Evolutionary conservation across 2,113 vertebrate species (phyloP).

Genomic region (Gavia stellata): DNA sequence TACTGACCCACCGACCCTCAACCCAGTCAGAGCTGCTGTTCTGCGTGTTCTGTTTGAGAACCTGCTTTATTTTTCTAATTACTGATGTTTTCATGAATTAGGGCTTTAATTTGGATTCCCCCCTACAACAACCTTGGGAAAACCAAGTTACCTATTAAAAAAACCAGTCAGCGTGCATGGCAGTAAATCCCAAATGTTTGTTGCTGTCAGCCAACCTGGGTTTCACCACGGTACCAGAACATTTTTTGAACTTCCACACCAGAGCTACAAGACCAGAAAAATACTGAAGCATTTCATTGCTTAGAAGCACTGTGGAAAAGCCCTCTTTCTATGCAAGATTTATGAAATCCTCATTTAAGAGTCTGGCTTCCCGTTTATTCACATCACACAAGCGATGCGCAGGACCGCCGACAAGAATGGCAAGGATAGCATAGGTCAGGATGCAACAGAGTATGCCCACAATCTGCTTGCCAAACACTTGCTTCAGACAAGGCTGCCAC

Average conservation of each 20-base stretch:
- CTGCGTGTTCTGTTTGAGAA: background rate
- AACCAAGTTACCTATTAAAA: background rate
- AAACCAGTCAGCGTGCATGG: background rate
- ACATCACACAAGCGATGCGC: background rate
- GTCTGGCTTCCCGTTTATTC: background rate
- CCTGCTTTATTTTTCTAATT: rapidly evolving
- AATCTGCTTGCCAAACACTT: background rate
- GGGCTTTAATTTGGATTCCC: background rate
- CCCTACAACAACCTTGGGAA: background rate
- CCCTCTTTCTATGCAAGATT: background rate
- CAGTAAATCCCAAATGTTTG: background rate
- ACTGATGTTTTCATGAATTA: background rate
- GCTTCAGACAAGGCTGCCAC: background rate
- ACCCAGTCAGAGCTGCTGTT: background rate
- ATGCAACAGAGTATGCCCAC: background rate
- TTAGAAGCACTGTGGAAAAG: background rate
- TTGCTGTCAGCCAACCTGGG: background rate
- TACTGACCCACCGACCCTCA: background rate
- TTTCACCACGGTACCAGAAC: background rate
- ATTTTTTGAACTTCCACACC: background rate
- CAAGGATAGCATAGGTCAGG: background rate
- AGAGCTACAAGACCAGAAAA: background rate
- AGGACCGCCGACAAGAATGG: background rate
- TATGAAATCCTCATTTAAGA: background rate
- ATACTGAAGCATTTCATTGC: background rate